phyloP scores from a whole-genome alignment of 2,797 vertebrate genomes.

The Nannoperca australis region DNA sequence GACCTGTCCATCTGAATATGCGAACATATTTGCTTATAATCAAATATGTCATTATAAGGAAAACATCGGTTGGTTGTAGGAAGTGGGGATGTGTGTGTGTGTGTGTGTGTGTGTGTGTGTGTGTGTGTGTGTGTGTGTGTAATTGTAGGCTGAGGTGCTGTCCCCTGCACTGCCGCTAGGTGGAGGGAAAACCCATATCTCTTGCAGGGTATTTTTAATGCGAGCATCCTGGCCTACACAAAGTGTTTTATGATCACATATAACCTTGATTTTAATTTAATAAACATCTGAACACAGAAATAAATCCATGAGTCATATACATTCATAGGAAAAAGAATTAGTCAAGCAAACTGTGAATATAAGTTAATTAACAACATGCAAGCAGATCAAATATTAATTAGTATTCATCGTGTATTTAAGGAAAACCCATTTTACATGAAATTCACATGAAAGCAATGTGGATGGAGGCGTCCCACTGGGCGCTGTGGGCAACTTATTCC shows the following conservation, averaged over 20 bases:
- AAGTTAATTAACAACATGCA: conserved; percentile 39
- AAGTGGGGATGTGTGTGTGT: neutral
- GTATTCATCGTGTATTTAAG: conserved; percentile 48
- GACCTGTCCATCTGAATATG: conserved; percentile 9
- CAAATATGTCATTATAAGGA: conserved; percentile 21
- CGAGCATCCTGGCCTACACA: neutral
- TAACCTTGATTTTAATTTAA: conserved; percentile 15
- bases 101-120: neutral
- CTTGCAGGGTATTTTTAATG: conserved; percentile 4
- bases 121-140: neutral
- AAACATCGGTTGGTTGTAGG: neutral
- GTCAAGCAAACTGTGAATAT: conserved; percentile 14
- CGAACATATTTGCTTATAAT: conserved; percentile 23
- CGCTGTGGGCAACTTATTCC: conserved; percentile 45
- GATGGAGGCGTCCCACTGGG: conserved; percentile 52
- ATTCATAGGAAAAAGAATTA: conserved; percentile 18
- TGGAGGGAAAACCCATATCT: conserved; percentile 68
- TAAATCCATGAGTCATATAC: conserved; percentile 1
- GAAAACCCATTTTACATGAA: conserved; percentile 51
- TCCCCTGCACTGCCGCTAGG: conserved; percentile 72
- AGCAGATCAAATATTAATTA: conserved; percentile 54
- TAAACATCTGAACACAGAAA: conserved; percentile 1
- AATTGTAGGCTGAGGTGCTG: conserved; percentile 14
- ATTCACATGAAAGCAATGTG: conserved; percentile 63
- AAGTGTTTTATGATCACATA: conserved; percentile 5